Evolutionary conservation across 2,797 vertebrate species (phyloP).

Genomic region (Neomorphus geoffroyi): DNA sequence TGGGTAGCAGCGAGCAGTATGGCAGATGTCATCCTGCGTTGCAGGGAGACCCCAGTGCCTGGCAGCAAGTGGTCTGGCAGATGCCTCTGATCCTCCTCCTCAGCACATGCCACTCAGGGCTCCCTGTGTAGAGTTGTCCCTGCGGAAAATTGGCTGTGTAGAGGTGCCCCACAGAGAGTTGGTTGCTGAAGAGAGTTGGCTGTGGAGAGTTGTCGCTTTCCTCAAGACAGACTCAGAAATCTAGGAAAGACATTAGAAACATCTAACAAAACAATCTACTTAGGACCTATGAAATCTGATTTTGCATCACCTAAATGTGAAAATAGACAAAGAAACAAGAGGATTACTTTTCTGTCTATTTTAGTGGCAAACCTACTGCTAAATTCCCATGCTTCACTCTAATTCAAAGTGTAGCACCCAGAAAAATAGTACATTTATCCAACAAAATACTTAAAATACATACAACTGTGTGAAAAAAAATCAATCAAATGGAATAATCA

Average conservation of each 20-base stretch:
- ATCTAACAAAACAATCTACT: not conserved
- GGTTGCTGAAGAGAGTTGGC: no score
- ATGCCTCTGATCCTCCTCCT: no score
- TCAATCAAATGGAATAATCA: not conserved
- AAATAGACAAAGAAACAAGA: not conserved
- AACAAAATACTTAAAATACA: slow-evolving; percentile 1
- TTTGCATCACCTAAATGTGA: slow-evolving; percentile 2
- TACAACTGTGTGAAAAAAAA: not conserved
- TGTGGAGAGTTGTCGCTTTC: no score
- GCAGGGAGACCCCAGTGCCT: no score
- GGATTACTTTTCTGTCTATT: not conserved
- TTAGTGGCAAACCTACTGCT: not conserved
- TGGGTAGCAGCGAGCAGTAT: no score
- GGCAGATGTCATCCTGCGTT: no score
- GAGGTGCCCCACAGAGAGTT: no score
- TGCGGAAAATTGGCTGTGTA: no score
- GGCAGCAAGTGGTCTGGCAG: no score
- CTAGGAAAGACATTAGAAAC: not conserved
- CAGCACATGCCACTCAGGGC: no score
- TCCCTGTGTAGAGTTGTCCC: no score
- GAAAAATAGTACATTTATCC: not conserved
- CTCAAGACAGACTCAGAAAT: not conserved
- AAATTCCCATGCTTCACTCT: not conserved
- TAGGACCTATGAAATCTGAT: not conserved
- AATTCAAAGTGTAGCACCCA: not conserved